phyloP scores from a whole-genome alignment of 2,113 vertebrate species.

The Ceuthmochares aereus region DNA sequence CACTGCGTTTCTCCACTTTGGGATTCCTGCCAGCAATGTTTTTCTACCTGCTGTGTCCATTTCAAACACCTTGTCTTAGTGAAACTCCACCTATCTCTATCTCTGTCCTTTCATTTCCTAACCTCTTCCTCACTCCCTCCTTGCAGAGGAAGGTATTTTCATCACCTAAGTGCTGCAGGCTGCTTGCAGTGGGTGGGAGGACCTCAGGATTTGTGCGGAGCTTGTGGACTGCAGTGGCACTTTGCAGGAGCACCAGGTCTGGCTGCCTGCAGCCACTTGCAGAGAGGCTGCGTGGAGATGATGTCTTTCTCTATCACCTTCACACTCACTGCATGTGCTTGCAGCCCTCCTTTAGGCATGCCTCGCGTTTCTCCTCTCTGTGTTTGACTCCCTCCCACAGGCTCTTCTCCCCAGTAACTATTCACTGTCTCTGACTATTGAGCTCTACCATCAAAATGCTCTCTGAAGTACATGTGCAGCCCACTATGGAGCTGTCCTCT shows the following conservation, averaged over 20 bases:
- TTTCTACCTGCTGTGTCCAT: neutral
- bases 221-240: neutral
- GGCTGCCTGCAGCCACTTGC: neutral
- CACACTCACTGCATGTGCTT: neutral
- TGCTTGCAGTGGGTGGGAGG: neutral
- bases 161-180: neutral
- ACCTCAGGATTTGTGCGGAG: neutral
- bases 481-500: neutral
- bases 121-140: neutral
- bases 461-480: neutral
- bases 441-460: neutral
- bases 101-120: neutral
- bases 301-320: neutral
- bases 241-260: neutral
- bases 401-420: neutral
- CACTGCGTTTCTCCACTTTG: accelerated
- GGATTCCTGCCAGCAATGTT: neutral
- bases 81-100: neutral
- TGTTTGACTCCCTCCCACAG: neutral
- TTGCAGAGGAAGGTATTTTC: neutral
- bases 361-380: neutral
- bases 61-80: neutral
- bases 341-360: neutral
- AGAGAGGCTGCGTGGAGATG: neutral
- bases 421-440: neutral